These are phyloP conservation scores for Hiodon tergisus DNA, from an alignment of 2,113 vertebrate genomes.

Conservation along the genomic window DNA sequence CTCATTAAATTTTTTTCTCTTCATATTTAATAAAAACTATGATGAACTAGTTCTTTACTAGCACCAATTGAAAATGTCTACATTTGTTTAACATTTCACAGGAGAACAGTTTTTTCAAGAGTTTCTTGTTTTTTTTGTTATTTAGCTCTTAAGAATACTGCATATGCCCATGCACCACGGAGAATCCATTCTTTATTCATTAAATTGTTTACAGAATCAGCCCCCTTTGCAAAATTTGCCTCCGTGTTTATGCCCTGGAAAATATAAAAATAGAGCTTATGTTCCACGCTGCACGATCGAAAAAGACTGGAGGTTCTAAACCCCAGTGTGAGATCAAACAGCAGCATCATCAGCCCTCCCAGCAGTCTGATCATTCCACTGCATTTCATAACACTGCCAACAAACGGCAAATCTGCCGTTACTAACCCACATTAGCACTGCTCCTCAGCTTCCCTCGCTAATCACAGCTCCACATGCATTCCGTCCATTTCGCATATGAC, in stretches of 20 bases:
- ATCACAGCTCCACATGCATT: constrained; percentile 24
- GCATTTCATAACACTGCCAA: constrained; percentile 35
- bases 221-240: neutral
- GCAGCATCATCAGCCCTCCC: constrained; percentile 27
- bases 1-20: no score
- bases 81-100: no score
- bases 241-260: constrained; percentile 1
- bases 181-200: neutral
- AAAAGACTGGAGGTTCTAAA: constrained; percentile 19
- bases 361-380: constrained; percentile 37
- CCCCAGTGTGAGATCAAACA: constrained; percentile 43
- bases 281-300: constrained; percentile 8
- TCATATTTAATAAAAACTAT: no score
- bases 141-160: neutral
- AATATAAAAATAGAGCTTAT: neutral
- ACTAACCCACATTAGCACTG: constrained; percentile 39
- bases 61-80: no score
- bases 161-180: neutral
- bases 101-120: neutral
- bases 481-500: constrained; percentile 25
- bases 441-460: constrained; percentile 31
- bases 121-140: neutral
- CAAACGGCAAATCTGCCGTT: constrained; percentile 34
- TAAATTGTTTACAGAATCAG: neutral
- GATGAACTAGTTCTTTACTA: no score